Conservation (phyloP, 2,113 vertebrate genomes). For the Poeciliopsis turrubarensis region DNA sequence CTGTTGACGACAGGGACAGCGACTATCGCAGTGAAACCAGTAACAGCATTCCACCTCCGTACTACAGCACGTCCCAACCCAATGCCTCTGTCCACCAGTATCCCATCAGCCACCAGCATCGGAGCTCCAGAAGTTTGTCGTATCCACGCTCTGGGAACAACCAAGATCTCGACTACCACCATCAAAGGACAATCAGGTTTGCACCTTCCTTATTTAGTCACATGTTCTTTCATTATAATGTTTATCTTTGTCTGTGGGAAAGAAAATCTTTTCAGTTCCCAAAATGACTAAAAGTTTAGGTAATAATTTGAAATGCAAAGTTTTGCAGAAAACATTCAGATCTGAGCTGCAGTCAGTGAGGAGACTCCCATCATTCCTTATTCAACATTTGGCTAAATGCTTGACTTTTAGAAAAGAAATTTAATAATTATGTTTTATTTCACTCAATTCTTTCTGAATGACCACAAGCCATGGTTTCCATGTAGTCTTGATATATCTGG, state of each 20-base stretch:
- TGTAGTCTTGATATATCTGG: too few relatives aligned
- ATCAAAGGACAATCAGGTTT: constrained; percentile 88
- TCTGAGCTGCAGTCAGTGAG: neutral
- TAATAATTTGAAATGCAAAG: neutral
- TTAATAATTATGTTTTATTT: neutral
- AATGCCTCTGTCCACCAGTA: constrained; percentile 97
- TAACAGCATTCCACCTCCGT: constrained; percentile 95
- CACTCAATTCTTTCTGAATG: too few relatives aligned
- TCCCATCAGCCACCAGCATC: constrained; percentile 89
- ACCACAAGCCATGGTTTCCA: too few relatives aligned
- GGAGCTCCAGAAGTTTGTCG: constrained; percentile 82
- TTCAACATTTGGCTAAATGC: neutral
- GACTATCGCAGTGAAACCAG: constrained; percentile 99
- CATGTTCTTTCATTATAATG: neutral
- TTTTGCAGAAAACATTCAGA: neutral
- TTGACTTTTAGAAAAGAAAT: neutral
- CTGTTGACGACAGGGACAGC: constrained; percentile 94
- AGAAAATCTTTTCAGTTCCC: neutral
- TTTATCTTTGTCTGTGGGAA: neutral
- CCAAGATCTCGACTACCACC: constrained; percentile 86
- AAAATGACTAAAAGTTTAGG: neutral
- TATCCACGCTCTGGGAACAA: constrained; percentile 85
- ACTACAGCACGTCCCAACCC: constrained; percentile 94
- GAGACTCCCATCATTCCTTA: neutral
- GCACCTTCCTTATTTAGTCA: constrained; percentile 6